Evolutionary conservation across 92 coral and sea anemone genomes (phyloP).

Genomic region (Palythoa grandis): DNA sequence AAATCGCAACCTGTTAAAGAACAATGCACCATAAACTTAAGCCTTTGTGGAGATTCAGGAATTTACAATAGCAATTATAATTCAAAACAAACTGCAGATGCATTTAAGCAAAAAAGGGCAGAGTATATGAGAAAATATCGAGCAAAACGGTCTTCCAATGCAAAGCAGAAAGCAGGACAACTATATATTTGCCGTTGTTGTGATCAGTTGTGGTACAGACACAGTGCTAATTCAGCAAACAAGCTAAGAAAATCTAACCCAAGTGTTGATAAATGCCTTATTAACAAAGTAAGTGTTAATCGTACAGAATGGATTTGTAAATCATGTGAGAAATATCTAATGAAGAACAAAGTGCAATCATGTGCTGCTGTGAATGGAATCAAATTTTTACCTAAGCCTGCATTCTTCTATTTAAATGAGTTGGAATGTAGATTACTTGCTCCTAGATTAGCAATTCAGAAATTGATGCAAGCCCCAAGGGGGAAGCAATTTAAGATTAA

Average conservation of each 20-base stretch:
- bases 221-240: background rate
- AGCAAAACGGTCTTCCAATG: no score
- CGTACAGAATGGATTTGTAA: background rate
- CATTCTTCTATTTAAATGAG: background rate
- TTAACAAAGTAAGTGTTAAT: background rate
- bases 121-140: no score
- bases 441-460: background rate
- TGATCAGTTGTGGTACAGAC: constrained; percentile 12
- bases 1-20: no score
- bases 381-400: background rate
- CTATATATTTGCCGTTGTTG: no score
- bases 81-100: no score
- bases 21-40: no score
- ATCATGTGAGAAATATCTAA: background rate
- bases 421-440: background rate
- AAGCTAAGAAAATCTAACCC: background rate
- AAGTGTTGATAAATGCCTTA: background rate
- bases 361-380: background rate
- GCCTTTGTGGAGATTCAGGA: no score
- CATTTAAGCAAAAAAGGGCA: no score
- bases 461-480: background rate
- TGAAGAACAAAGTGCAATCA: background rate
- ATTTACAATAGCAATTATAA: no score
- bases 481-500: background rate
- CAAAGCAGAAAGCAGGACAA: no score